Evolutionary conservation across 2,888 invertebrate species (phyloP).

Genomic region (Palloptera scutellata): DNA sequence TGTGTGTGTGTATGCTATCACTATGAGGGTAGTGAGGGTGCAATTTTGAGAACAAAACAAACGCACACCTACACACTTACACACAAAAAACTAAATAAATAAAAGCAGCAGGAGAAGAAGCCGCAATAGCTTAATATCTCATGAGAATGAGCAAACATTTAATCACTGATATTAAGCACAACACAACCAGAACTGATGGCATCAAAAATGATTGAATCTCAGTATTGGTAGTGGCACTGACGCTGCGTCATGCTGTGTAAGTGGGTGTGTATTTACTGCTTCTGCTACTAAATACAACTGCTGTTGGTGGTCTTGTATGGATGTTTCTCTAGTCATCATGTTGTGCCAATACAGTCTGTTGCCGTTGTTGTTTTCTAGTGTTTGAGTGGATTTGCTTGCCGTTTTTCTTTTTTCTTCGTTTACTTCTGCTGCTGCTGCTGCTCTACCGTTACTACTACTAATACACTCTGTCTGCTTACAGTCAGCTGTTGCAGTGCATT

Average conservation of each 20-base stretch:
- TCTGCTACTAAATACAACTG: neutral
- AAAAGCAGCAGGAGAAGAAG: too few species aligned
- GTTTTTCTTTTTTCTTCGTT: conserved; percentile 4
- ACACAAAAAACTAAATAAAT: too few species aligned
- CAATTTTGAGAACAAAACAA: too few species aligned
- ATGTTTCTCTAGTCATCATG: neutral
- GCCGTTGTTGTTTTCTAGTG: conserved; percentile 8
- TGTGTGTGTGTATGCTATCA: too few species aligned
- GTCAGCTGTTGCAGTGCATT: conserved; percentile 9
- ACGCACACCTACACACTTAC: too few species aligned
- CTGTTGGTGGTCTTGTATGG: neutral
- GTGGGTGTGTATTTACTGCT: neutral
- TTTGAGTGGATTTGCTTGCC: conserved; percentile 16
- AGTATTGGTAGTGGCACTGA: neutral
- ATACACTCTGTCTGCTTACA: too few species aligned
- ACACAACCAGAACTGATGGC: conserved; percentile 20
- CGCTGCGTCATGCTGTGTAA: neutral
- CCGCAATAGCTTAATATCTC: too few species aligned
- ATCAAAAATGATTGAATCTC: neutral
- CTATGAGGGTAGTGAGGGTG: too few species aligned
- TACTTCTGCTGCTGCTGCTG: neutral
- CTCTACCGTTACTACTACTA: too few species aligned
- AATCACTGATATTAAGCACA: conserved; percentile 49
- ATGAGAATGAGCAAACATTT: conserved; percentile 38
- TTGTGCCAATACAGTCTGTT: neutral